These are phyloP conservation scores for Megalonaias nervosa DNA, from an alignment of 1,140 invertebrate genomes.

Conservation along the genomic window DNA sequence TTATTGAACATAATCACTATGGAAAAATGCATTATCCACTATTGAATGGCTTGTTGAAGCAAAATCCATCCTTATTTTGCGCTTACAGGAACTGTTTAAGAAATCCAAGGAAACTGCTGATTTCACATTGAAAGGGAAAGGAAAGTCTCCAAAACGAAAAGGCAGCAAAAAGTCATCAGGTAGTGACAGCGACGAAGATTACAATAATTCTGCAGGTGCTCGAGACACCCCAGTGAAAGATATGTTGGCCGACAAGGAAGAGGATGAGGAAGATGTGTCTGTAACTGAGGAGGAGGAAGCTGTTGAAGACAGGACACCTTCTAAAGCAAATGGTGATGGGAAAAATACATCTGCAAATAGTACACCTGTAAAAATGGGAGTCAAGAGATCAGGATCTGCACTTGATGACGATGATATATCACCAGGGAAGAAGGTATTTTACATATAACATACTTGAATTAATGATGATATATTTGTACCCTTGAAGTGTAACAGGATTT, in stretches of 20 bases:
- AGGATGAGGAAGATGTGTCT: background rate
- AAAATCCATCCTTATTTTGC: background rate
- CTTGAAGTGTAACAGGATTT: no score
- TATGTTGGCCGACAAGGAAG: background rate
- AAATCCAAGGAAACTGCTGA: constrained; percentile 67
- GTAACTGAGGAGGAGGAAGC: no score
- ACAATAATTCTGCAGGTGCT: constrained; percentile 1
- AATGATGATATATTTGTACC: no score
- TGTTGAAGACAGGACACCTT: background rate
- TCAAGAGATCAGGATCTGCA: constrained; percentile 2
- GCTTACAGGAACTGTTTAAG: constrained; percentile 59
- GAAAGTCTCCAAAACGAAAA: constrained; percentile 33
- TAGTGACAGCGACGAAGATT: constrained; percentile 31
- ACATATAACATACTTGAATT: no score
- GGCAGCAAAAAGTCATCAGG: constrained; percentile 29
- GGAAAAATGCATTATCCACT: background rate
- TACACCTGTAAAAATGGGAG: constrained; percentile 4
- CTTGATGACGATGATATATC: constrained; percentile 3
- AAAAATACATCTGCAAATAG: background rate
- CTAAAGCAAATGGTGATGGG: background rate
- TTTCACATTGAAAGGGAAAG: constrained; percentile 45
- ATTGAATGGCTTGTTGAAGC: background rate
- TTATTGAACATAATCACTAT: no score
- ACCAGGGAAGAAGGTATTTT: constrained; percentile 8
- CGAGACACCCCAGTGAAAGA: constrained; percentile 4